A percentile compares a stretch with the other conserved stretches of the same genome.
Conservation (phyloP, 2,113 vertebrate genomes). For the Neogobius melanostomus region DNA sequence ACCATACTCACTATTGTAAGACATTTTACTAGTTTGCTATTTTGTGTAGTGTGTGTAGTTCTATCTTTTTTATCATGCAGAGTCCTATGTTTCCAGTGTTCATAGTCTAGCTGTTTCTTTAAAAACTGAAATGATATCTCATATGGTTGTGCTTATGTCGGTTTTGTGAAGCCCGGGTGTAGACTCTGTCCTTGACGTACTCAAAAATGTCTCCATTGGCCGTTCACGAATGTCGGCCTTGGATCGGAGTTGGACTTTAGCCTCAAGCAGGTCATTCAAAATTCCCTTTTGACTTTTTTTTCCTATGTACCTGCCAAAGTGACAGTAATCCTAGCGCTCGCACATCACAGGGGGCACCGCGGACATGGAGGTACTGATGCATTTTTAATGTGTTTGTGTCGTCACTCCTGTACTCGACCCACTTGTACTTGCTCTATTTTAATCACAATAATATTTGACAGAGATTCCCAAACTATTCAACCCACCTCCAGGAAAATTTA, state of each 20-base stretch:
- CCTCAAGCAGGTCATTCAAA: conserved; percentile 15
- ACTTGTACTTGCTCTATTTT: conserved; percentile 1
- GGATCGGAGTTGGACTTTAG: conserved; percentile 12
- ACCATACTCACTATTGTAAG: no score
- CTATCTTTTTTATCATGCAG: no score
- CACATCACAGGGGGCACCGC: conserved; percentile 24
- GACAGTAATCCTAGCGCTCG: conserved; percentile 32
- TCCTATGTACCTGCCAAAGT: conserved; percentile 42
- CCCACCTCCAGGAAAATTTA: neutral
- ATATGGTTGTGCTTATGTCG: neutral
- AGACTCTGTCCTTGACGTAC: neutral
- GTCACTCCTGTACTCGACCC: neutral
- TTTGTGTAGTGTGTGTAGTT: no score
- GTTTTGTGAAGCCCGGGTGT: neutral
- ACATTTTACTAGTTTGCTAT: no score
- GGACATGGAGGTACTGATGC: conserved; percentile 23
- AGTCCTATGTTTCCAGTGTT: no score
- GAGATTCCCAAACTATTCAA: neutral
- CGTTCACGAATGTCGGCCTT: conserved; percentile 28
- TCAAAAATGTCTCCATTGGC: conserved; percentile 10
- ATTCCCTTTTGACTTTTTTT: conserved; percentile 20
- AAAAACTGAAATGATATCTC: neutral
- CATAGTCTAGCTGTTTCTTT: no score
- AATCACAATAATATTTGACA: conserved; percentile 5
- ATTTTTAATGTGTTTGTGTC: conserved; percentile 39